Conservation (phyloP, 2,888 invertebrate species). For the Athetis lepigone region DNA sequence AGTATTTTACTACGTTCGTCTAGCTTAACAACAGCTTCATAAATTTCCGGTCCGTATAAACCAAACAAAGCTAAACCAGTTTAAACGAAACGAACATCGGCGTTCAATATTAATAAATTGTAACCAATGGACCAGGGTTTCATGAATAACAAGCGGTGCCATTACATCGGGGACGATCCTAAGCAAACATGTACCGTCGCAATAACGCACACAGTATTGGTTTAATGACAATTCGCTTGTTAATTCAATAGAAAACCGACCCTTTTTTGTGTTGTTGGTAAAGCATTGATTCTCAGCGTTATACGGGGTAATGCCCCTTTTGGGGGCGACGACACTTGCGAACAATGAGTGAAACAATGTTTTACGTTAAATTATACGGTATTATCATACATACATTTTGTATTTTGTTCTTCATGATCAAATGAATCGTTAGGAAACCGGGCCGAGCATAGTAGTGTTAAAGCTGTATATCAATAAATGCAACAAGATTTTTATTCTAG, state of each 20-base stretch:
- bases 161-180: conserved; percentile 58
- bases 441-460: too few species aligned
- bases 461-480: too few species aligned
- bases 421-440: too few species aligned
- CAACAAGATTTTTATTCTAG: too few species aligned
- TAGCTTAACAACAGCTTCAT: background rate
- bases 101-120: conserved; percentile 59
- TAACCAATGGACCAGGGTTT: conserved; percentile 48
- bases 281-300: conserved; percentile 44
- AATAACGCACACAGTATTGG: conserved; percentile 59
- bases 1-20: too few species aligned
- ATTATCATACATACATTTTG: too few species aligned
- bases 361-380: conserved; percentile 18
- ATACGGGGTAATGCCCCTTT: conserved; percentile 25
- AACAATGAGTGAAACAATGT: conserved; percentile 29
- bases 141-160: conserved; percentile 57
- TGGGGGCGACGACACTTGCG: conserved; percentile 7
- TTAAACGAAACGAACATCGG: conserved; percentile 32
- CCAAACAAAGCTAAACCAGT: conserved; percentile 24
- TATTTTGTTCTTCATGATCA: conserved; percentile 3
- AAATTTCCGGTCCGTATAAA: conserved; percentile 15
- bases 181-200: conserved; percentile 55
- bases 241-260: conserved; percentile 59
- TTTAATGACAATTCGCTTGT: conserved; percentile 59
- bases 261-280: conserved; percentile 48